Evolutionary conservation across 2,113 vertebrate genomes (phyloP), one percentile per base, ranked within the genome.

Genomic region (Siniperca knerii): DNA sequence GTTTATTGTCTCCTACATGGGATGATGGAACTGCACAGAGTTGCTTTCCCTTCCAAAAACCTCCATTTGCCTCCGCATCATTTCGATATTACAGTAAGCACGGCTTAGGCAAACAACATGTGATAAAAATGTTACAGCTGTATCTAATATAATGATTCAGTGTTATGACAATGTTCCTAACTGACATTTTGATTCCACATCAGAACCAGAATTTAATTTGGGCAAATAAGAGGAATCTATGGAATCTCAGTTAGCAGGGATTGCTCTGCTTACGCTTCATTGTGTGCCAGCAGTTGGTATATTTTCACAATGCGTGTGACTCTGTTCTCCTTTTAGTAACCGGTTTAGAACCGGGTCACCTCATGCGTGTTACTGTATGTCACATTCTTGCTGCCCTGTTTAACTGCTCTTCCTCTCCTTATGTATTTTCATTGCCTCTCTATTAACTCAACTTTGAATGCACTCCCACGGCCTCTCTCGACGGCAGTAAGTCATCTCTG

Each of bases 401-500:
- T 74, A 66, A 54, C 70, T 57, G 75, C 77, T 52, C 60, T 40
- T 67, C 35, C 76, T 78, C 73, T 29, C 37, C 8, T 48, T 15
- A 9, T 61, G n/a, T 79, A 15, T 58, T 79, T 61, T 75, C 78
- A 80, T 74, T 67, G 75, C 71, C 42, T 75, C 29, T 54, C 50
- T 79, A 79, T 78, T 79, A 81, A 68, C 73, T 75, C 7, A 23
- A 20, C 68, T 77, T 65, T 18, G 21, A 67, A 58, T 54, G 25
- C 54, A 44, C 70, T 71, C 67, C 84, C 76, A 65, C 84, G 4
- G 77, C 79, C 61, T 35, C 54, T 35, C 54, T 15, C 18, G 0
- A 6, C 46, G 75, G 40, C 78, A 62, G 42, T 84, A 89, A 89
- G 86, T 90, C 69, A 82, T 67, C 55, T 77, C 82, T n/a, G 71